phyloP scores from a whole-genome alignment of 2,797 vertebrate genomes.

The Halcyon badia region DNA sequence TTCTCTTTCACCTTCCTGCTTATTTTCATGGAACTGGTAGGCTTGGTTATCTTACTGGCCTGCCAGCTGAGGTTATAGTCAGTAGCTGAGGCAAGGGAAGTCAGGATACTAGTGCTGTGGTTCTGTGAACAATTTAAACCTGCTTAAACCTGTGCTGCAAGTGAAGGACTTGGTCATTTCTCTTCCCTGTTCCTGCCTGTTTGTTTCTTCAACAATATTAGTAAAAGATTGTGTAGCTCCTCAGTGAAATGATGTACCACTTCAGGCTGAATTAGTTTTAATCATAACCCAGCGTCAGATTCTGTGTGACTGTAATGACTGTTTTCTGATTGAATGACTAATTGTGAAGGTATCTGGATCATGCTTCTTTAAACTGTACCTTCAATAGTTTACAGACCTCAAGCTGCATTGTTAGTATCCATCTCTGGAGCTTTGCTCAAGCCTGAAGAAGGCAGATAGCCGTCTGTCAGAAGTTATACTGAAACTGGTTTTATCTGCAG shows the following conservation, averaged over 20 bases:
- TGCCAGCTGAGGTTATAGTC: background rate
- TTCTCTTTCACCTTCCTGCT: background rate
- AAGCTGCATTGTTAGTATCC: background rate
- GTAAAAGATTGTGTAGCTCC: background rate
- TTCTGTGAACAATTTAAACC: background rate
- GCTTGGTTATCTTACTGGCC: background rate
- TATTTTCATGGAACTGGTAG: background rate
- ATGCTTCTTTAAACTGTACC: background rate
- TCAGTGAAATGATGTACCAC: background rate
- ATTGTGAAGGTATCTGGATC: background rate
- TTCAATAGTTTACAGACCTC: background rate
- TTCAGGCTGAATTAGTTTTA: background rate
- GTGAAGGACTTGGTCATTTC: background rate
- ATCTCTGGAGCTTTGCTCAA: background rate
- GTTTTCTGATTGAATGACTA: background rate
- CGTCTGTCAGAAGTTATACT: background rate
- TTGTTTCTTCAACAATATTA: background rate
- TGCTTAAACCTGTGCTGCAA: fast-evolving
- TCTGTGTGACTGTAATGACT: background rate
- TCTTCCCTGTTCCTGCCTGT: background rate
- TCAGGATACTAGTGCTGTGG: background rate
- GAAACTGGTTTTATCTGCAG: background rate
- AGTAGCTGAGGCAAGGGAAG: background rate
- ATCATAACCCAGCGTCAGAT: background rate
- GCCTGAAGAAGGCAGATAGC: background rate